These are phyloP conservation scores for Dasyornis broadbenti DNA, from an alignment of 2,113 vertebrate species.

Conservation along the genomic window DNA sequence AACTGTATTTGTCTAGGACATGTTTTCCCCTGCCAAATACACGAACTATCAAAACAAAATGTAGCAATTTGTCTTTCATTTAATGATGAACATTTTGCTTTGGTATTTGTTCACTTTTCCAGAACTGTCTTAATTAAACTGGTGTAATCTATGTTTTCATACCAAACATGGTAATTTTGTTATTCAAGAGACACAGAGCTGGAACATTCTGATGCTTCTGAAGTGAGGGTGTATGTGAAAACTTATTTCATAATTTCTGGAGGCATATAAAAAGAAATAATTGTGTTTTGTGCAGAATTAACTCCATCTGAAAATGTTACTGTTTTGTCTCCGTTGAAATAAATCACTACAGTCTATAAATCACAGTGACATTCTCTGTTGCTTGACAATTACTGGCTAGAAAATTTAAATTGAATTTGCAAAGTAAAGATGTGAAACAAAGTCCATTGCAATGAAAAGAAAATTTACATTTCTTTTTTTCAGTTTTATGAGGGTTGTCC, in stretches of 20 bases:
- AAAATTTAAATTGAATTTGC: background rate
- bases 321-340: background rate
- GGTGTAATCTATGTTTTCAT: slow-evolving; percentile 8
- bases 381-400: background rate
- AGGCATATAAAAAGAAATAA: background rate
- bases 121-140: slow-evolving; percentile 21
- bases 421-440: background rate
- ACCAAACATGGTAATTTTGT: background rate
- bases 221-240: background rate
- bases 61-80: background rate
- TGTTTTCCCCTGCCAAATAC: background rate
- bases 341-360: background rate
- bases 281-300: background rate
- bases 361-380: background rate
- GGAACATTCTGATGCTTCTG: background rate
- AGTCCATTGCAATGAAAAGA: background rate
- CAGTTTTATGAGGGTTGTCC: background rate
- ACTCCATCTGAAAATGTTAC: background rate
- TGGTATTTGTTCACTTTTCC: background rate
- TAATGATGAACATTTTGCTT: background rate
- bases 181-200: background rate
- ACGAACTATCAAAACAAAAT: background rate
- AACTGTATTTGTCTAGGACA: background rate
- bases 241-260: background rate
- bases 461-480: background rate